Evolutionary conservation across 2,113 vertebrate species (phyloP), one percentile per base, ranked within the genome.

Genomic region (Pseudopipra pipra): DNA sequence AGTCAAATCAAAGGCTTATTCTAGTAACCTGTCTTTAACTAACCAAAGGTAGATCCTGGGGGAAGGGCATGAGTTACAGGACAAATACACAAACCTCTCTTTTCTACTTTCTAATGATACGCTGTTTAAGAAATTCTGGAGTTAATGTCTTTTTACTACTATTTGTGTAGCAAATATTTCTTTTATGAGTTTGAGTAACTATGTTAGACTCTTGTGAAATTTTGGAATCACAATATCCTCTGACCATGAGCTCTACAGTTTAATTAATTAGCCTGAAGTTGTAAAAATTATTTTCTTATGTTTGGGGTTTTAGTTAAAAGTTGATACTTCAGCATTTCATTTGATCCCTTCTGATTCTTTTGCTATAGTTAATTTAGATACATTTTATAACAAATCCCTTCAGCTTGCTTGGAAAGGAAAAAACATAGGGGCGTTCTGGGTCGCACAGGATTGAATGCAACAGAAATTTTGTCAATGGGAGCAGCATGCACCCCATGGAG

Each of bases 401-500:
- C 35, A 61, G 33, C 15, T 85, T 75, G 31, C 49, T 49, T 68
- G 47, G 51, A 86, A 95, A 75, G 58, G 27, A 65, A 91, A 82
- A 19, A 62, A 86, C 35, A 55, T 14, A 43, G 18, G 33, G 14
- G 24, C 75, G 35, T 74, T 78, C 51, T 86, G 14, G 13, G 41
- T 67, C 44, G 89, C n/a, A 28, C 12, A 72, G 70, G 35, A 87
- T 55, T 89, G 75, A 94, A 65, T 14, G 28, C 71, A 75, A 59
- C 27, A 78, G 46, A 52, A 89, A 66, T 95, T 87, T 79, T 96
- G 66, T 95, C 62, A 96, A 43, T 92, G 46, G 31, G 74, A 95
- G 93, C 84, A 92, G 28, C 41, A 73, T 82, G 71, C 58, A 87
- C 66, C 81, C 71, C 35, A 49, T 44, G 43, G 76, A 85, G 47